Percentiles rank a stretch among this genome's conserved stretches.
These are phyloP conservation scores for Girardia tigrina DNA, from an alignment of 2,888 invertebrate species.

Conservation along the genomic window DNA sequence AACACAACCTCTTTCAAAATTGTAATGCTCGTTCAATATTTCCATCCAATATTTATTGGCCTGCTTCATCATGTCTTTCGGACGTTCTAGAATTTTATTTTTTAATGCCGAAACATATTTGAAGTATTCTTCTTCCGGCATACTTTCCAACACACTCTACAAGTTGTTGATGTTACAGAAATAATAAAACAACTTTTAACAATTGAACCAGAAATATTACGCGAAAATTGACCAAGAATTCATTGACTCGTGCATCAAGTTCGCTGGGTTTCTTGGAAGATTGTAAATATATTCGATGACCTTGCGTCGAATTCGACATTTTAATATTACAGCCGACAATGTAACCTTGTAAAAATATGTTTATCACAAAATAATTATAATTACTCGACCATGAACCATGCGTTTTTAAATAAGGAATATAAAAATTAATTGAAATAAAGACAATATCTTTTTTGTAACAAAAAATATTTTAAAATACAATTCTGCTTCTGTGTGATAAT, in stretches of 20 bases:
- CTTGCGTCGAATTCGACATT: slow-evolving; percentile 19
- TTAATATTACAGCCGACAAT: neutral
- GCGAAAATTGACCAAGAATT: neutral
- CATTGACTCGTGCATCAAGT: neutral
- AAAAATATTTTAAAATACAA: no score
- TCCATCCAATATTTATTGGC: neutral
- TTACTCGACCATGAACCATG: no score
- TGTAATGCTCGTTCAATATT: neutral
- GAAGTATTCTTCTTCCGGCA: neutral
- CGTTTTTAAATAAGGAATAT: no score
- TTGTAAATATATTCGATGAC: neutral
- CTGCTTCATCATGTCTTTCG: neutral
- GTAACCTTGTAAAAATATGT: neutral
- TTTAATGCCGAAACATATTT: neutral
- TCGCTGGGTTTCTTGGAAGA: neutral
- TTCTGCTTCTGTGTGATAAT: no score
- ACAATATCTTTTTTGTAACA: no score
- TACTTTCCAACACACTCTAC: neutral
- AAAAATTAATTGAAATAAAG: no score
- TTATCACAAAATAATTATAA: no score
- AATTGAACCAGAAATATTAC: no score
- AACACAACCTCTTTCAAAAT: neutral
- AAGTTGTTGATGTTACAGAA: neutral
- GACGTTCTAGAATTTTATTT: neutral
- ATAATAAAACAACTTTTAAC: no score